phyloP scores from a whole-genome alignment of 2,113 vertebrate species.

The Ceyx melanurus region DNA sequence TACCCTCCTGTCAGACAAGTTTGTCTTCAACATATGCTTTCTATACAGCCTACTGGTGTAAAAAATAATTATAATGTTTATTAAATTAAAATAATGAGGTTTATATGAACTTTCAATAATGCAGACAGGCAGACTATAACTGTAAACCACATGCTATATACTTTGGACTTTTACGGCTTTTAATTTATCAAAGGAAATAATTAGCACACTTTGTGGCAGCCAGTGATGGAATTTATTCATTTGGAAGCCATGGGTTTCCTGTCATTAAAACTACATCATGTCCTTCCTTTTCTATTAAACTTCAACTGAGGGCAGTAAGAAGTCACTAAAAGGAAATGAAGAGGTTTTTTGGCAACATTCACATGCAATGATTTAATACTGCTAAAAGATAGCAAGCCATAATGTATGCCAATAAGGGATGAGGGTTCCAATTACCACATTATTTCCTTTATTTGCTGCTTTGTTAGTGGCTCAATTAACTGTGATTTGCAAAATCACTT shows the following conservation, averaged over 20 bases:
- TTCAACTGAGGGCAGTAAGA: conserved; percentile 83
- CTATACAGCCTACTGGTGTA: conserved; percentile 48
- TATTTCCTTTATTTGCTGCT: conserved; percentile 76
- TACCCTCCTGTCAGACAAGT: conserved; percentile 39
- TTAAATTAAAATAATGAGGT: conserved; percentile 75
- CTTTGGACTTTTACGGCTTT: conserved; percentile 81
- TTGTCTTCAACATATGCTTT: conserved; percentile 60
- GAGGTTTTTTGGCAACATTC: conserved; percentile 80
- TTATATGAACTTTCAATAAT: conserved; percentile 74
- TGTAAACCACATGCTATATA: conserved; percentile 78
- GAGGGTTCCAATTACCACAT: conserved; percentile 69
- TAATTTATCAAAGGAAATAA: conserved; percentile 90
- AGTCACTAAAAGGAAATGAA: conserved; percentile 89
- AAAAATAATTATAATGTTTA: conserved; percentile 69
- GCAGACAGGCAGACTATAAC: conserved; percentile 78
- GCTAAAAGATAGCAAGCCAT: conserved; percentile 78
- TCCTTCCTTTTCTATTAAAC: conserved; percentile 90
- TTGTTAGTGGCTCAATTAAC: conserved; percentile 70
- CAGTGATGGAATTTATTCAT: conserved; percentile 88
- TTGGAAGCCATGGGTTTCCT: conserved; percentile 86
- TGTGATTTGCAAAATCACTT: conserved; percentile 66
- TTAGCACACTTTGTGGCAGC: conserved; percentile 86
- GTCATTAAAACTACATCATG: conserved; percentile 89
- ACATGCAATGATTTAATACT: conserved; percentile 82
- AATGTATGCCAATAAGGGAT: conserved; percentile 76